Percentiles rank a stretch among this genome's conserved stretches.
phyloP scores from a whole-genome alignment of 2,888 invertebrate genomes.

The Imbricaverruca yamaguchii region DNA sequence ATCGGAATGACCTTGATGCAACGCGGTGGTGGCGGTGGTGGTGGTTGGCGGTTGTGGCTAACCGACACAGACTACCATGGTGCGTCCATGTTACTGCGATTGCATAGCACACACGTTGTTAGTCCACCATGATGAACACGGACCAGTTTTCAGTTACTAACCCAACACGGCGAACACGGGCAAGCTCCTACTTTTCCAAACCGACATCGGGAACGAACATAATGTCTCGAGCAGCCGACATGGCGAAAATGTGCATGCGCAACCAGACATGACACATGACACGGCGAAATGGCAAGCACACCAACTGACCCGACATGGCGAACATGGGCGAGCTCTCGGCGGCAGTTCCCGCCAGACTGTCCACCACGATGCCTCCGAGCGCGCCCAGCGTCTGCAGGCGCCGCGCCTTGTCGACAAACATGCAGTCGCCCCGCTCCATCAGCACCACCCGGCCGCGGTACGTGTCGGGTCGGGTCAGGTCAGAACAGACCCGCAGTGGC shows the following conservation, averaged over 20 bases:
- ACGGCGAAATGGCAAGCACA: too few species aligned
- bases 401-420: slow-evolving; percentile 90
- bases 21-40: too few species aligned
- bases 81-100: too few species aligned
- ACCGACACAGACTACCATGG: too few species aligned
- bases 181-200: slow-evolving; percentile 44
- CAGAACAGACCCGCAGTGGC: slow-evolving; percentile 58
- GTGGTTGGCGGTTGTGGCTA: too few species aligned
- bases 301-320: slow-evolving; percentile 65
- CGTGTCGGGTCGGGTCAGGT: slow-evolving; percentile 51
- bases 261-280: too few species aligned
- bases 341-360: slow-evolving; percentile 69
- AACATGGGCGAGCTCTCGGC: slow-evolving; percentile 72
- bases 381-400: slow-evolving; percentile 74
- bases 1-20: too few species aligned
- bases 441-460: slow-evolving; percentile 68
- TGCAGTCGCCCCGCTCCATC: slow-evolving; percentile 86
- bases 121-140: too few species aligned
- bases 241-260: too few species aligned
- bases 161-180: slow-evolving; percentile 88
- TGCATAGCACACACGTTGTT: too few species aligned
- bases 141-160: background rate
- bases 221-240: too few species aligned
- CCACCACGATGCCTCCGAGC: slow-evolving; percentile 72
- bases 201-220: too few species aligned